Evolutionary conservation across 2,113 vertebrate species (phyloP), one percentile per base, ranked within the genome.

Genomic region (Bungarus multicinctus): DNA sequence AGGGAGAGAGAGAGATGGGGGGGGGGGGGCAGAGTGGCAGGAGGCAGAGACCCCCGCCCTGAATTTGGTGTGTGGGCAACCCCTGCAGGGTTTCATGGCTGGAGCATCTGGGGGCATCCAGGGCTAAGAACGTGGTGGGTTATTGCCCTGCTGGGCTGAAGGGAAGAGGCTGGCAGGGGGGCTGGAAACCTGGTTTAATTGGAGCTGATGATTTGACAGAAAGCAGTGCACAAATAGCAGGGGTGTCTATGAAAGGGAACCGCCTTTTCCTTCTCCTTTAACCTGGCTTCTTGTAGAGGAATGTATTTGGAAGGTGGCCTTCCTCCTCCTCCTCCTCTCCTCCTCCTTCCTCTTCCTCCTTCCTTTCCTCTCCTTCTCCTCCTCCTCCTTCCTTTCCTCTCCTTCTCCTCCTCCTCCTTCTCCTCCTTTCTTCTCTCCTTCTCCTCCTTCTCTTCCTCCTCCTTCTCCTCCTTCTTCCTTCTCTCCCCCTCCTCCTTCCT

Each of bases 81-180:
- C 54, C 27, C 25, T 89, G 60, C 47, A 89, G n/a, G 27, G 34
- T 25, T 89, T 92, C 57, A 50, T 9, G 88, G 74, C 22, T 91
- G 16, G 47, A 60, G 8, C 53, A n/a, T 1, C 0, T 1, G 0
- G 52, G 0, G 0, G 0, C 69, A 5, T 45, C 2, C 88, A 27
- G 60, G 85, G 7, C 43, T 10, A 30, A 2, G 69, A 18, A 47
- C 45, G 89, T 50, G 11, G 4, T 47, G 2, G 6, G 23, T 55
- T 45, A 25, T 39, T 91, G 3, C 34, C 55, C 88, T 81, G 39
- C 91, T 5, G 0, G 5, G 91, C 89, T 0, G 4, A 60, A 64
- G 91, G 2, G 18, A 74, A 3, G 16, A 0, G 27, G 34, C 34
- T 91, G 27, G 64, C 64, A 2, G 12, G 50, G 9, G 90, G 8